Evolutionary conservation across 2,888 invertebrate species (phyloP).

Genomic region (Villa cingulata): DNA sequence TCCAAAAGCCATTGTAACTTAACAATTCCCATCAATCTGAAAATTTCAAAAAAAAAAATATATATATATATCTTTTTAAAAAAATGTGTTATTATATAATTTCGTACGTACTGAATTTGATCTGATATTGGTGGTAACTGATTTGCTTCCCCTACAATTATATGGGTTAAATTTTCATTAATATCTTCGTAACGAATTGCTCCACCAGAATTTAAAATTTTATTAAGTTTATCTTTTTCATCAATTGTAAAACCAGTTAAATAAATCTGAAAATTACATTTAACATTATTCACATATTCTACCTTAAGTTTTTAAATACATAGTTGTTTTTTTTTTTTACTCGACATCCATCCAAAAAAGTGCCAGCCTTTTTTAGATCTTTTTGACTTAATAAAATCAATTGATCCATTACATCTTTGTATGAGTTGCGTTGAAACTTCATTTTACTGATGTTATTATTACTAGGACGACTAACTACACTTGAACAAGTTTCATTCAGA

Average conservation of each 20-base stretch:
- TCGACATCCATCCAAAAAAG: slow-evolving; percentile 80
- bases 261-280: slow-evolving; percentile 55
- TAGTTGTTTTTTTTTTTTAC: slow-evolving; percentile 38
- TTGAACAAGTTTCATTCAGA: slow-evolving; percentile 11
- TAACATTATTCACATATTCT: no score
- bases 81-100: neutral
- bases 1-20: slow-evolving; percentile 60
- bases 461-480: neutral
- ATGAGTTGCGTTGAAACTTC: slow-evolving; percentile 14
- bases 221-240: slow-evolving; percentile 52
- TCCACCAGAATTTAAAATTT: slow-evolving; percentile 63
- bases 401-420: neutral
- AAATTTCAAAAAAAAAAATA: neutral
- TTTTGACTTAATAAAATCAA: slow-evolving; percentile 30
- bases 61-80: neutral
- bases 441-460: neutral
- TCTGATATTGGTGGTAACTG: neutral
- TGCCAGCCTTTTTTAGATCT: slow-evolving; percentile 56
- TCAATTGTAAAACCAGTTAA: slow-evolving; percentile 50
- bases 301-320: neutral
- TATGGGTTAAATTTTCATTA: slow-evolving; percentile 65
- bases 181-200: slow-evolving; percentile 67
- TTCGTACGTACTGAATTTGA: no score
- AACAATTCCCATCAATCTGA: slow-evolving; percentile 37
- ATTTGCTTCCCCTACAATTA: slow-evolving; percentile 50